Conservation (phyloP, 2,888 invertebrate species). For the Allolobophora icterica region DNA sequence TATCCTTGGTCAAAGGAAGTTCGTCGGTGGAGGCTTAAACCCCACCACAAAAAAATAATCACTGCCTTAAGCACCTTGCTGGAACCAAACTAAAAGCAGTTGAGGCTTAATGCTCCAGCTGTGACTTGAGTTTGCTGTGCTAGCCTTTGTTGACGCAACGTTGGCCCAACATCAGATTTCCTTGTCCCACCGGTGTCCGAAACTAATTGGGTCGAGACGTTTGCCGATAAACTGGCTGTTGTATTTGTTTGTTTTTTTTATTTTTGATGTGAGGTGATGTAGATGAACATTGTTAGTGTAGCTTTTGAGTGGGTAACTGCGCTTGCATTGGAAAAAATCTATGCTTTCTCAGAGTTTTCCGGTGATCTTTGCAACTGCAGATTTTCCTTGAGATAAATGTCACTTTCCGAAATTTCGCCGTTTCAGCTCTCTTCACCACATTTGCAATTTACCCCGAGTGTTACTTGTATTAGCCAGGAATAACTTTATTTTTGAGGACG, state of each 20-base stretch:
- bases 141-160: not conserved
- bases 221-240: not conserved
- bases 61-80: not conserved
- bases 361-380: not conserved
- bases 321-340: not conserved
- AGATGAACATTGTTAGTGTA: not conserved
- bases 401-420: not conserved
- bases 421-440: not conserved
- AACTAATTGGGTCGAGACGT: not conserved
- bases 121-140: not conserved
- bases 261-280: not conserved
- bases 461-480: not conserved
- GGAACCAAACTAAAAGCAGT: not conserved
- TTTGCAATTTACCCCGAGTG: not conserved
- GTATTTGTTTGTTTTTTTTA: constrained; percentile 13
- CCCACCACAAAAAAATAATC: not conserved
- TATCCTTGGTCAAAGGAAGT: not conserved
- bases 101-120: not conserved
- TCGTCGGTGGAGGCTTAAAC: not conserved
- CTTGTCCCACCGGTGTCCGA: not conserved
- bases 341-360: not conserved
- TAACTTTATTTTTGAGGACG: not conserved
- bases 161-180: not conserved
- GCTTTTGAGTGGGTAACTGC: not conserved
- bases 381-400: not conserved